Conservation (phyloP, 2,888 invertebrate genomes). For the Criorhina ranunculi region DNA sequence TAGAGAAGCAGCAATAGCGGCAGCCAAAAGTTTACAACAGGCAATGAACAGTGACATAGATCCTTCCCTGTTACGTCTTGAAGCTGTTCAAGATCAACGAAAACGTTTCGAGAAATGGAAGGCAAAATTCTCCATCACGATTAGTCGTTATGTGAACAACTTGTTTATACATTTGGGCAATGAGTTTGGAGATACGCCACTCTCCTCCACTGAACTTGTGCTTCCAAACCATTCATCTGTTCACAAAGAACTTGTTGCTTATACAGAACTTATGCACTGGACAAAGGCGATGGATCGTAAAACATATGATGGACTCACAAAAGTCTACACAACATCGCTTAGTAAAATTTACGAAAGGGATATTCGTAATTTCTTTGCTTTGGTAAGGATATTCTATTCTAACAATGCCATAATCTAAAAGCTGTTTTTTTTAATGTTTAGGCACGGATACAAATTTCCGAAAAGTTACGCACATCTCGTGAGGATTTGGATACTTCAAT, state of each 20-base stretch:
- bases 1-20: constrained; percentile 87
- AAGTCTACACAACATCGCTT: constrained; percentile 93
- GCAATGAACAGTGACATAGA: constrained; percentile 90
- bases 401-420: neutral
- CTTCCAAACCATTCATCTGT: constrained; percentile 91
- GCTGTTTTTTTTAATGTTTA: constrained; percentile 62
- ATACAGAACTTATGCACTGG: constrained; percentile 96
- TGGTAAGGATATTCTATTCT: constrained; percentile 77
- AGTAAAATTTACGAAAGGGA: constrained; percentile 95
- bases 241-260: constrained; percentile 94
- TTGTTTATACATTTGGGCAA: constrained; percentile 96
- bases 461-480: constrained; percentile 83
- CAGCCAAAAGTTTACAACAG: constrained; percentile 90
- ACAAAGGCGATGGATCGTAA: constrained; percentile 93
- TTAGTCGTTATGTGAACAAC: constrained; percentile 96
- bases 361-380: constrained; percentile 85
- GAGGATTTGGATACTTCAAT: constrained; percentile 84
- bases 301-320: constrained; percentile 91
- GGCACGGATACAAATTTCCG: constrained; percentile 83
- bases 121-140: constrained; percentile 91
- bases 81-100: constrained; percentile 92
- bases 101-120: constrained; percentile 91
- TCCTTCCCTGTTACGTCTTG: constrained; percentile 87
- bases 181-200: constrained; percentile 87
- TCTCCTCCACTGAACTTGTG: constrained; percentile 85